Conservation (phyloP, 2,888 invertebrate species). For the Lasius platythorax region DNA sequence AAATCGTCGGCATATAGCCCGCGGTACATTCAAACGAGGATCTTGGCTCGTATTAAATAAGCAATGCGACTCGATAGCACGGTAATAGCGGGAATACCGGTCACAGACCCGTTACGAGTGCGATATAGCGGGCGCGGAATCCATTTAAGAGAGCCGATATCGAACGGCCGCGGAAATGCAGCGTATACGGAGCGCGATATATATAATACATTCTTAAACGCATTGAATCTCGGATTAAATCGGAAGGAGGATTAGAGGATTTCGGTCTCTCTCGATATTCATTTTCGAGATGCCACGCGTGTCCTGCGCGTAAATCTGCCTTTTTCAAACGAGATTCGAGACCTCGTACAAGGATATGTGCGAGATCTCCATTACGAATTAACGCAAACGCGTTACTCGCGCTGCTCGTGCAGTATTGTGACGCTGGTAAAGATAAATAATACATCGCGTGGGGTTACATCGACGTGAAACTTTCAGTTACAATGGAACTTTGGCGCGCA, state of each 20-base stretch:
- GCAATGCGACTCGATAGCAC: conserved; percentile 53
- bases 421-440: conserved; percentile 29
- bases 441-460: conserved; percentile 22
- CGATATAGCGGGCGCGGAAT: conserved; percentile 30
- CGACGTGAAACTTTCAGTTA: conserved; percentile 21
- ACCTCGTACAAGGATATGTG: background rate
- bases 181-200: background rate
- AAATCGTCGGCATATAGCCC: background rate
- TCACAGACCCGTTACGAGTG: conserved; percentile 6
- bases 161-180: conserved; percentile 13
- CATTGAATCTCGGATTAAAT: conserved; percentile 49
- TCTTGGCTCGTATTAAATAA: conserved; percentile 61
- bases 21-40: conserved; percentile 52
- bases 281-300: conserved; percentile 21
- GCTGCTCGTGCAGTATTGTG: background rate
- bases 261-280: conserved; percentile 44
- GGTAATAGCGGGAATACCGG: conserved; percentile 41
- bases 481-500: background rate
- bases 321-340: background rate
- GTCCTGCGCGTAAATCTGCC: background rate
- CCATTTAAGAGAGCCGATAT: conserved; percentile 46
- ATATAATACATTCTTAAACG: conserved; percentile 40
- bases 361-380: conserved; percentile 40
- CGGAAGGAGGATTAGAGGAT: conserved; percentile 43
- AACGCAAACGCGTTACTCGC: conserved; percentile 20